Evolutionary conservation across 1,140 invertebrate genomes (phyloP).

Genomic region (Nymphalis io): DNA sequence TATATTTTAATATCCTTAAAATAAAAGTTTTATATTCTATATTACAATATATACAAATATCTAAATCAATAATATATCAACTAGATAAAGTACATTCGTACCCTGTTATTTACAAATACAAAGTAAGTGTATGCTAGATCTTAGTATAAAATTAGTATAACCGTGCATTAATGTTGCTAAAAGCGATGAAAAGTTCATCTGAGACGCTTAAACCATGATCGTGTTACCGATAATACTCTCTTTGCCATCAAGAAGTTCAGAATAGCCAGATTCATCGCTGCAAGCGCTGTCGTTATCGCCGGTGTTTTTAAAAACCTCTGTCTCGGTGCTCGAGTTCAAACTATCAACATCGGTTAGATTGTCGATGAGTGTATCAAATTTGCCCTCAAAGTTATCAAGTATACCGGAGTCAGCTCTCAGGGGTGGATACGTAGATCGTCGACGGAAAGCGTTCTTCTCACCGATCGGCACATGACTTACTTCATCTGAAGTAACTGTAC

Average conservation of each 20-base stretch:
- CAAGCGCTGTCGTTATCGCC: slow-evolving; percentile 81
- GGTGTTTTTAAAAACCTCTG: slow-evolving; percentile 66
- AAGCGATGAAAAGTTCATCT: not conserved
- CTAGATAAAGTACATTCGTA: slow-evolving; percentile 66
- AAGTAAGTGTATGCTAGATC: slow-evolving; percentile 6
- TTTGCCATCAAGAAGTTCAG: slow-evolving; percentile 78
- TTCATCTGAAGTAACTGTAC: slow-evolving; percentile 53
- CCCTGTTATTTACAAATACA: slow-evolving; percentile 62
- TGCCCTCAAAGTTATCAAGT: slow-evolving; percentile 53
- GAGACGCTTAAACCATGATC: slow-evolving; percentile 60
- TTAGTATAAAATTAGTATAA: slow-evolving; percentile 36
- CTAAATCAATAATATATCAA: slow-evolving; percentile 52
- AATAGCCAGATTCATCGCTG: slow-evolving; percentile 82
- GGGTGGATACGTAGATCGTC: slow-evolving; percentile 75
- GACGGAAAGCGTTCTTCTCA: slow-evolving; percentile 67
- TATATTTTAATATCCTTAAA: slow-evolving; percentile 42
- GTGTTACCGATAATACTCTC: slow-evolving; percentile 73
- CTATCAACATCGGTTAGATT: slow-evolving; percentile 68
- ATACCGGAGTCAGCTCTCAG: slow-evolving; percentile 49
- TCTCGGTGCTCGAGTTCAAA: slow-evolving; percentile 65
- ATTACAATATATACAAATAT: slow-evolving; percentile 67
- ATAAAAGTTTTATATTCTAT: slow-evolving; percentile 51
- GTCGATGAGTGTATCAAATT: slow-evolving; percentile 71
- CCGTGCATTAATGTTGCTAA: slow-evolving; percentile 43
- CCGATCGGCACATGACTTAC: slow-evolving; percentile 76